Evolutionary conservation across 2,113 vertebrate species (phyloP), one percentile per base, ranked within the genome.

Genomic region (Lipophrys pholis): DNA sequence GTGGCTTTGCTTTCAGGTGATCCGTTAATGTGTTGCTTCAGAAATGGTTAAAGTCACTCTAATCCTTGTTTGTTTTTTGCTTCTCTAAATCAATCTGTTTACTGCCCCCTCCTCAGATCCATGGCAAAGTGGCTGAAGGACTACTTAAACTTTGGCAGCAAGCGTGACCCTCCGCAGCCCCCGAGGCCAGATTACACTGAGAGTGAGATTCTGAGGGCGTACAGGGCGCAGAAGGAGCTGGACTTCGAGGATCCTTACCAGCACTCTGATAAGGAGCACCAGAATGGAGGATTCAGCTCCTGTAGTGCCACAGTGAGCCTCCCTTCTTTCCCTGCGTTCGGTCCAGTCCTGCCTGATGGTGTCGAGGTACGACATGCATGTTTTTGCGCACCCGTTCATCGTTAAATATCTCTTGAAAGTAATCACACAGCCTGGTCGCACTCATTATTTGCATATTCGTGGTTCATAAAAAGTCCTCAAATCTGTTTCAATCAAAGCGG

Each of bases 101-200:
- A 30, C 21, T 30, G 21, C 21, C 4, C 21, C 21, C 21, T 30
- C 21, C 21, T 30, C 21, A 30, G 92, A 92, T 91, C 90, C 91
- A 97, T 97, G 96, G 96, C 96, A 94, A 96, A 95, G 94, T 97
- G 96, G 96, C 85, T 97, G 42, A 95, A 95, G 82, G 95, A 97
- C 86, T 96, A 97, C 83, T 89, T 97, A 73, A 95, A 94, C 86
- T 95, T 97, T 38, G 96, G 96, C 78, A 94, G 92, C 59, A 94
- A 94, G 89, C 94, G 94, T 77, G 94, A 94, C 65, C 94, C 96
- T 87, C 87, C 96, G 74, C 64, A 95, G 93, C 92, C 96, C 89
- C 84, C 96, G 67, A 95, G 95, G 70, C 96, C 96, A 0, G 96
- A 97, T 87, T 97, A 97, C 90, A 95, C 91, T 0, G 96, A 97